Conservation (phyloP, 2,888 invertebrate species). For the Watsonalla cultraria region DNA sequence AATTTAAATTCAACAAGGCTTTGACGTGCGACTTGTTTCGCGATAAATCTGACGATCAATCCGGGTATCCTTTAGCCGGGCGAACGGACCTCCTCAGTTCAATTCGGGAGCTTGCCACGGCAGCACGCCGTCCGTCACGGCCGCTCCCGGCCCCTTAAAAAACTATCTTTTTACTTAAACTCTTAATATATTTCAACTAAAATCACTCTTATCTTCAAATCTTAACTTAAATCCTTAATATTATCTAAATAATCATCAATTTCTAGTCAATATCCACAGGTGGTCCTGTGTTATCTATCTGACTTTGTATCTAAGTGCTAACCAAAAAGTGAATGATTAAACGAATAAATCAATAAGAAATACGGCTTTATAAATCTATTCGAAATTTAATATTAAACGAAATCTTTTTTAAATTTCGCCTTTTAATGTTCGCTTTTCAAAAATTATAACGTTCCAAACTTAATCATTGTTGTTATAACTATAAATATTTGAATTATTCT, state of each 20-base stretch:
- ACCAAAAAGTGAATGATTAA: too few species aligned
- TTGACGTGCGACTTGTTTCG: background rate
- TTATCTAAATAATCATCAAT: background rate
- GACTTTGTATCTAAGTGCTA: too few species aligned
- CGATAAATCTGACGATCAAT: background rate
- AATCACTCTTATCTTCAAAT: background rate
- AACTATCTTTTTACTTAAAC: conserved; percentile 10
- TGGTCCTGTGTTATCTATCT: background rate
- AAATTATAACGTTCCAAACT: too few species aligned
- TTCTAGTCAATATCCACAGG: background rate
- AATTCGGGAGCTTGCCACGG: conserved; percentile 9
- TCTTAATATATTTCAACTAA: conserved; percentile 1
- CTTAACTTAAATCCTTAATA: background rate
- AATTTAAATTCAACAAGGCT: background rate
- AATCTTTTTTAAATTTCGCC: too few species aligned
- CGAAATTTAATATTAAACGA: too few species aligned
- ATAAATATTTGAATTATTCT: too few species aligned
- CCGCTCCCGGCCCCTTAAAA: conserved; percentile 10
- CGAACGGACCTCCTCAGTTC: background rate
- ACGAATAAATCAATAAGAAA: too few species aligned
- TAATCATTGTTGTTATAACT: too few species aligned
- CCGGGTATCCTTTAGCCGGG: conserved; percentile 1
- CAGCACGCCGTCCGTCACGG: conserved; percentile 12
- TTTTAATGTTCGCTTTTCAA: too few species aligned
- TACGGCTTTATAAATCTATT: too few species aligned